These are phyloP conservation scores for Cerceris ruficornis DNA, from an alignment of 2,888 invertebrate species.

Conservation along the genomic window DNA sequence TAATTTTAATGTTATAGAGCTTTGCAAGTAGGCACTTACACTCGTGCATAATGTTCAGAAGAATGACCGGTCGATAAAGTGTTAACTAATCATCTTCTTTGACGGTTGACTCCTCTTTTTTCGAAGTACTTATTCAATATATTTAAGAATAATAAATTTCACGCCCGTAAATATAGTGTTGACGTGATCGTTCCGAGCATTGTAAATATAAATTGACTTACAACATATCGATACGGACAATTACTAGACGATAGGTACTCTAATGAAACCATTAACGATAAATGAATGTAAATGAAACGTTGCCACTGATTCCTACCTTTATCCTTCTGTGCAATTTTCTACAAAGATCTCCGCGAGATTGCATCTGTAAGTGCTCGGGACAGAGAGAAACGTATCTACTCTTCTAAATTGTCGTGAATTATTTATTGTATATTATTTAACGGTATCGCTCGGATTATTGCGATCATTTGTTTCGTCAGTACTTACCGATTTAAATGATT, in stretches of 20 bases:
- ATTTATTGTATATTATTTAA: constrained; percentile 26
- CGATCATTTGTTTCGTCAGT: too few relatives aligned
- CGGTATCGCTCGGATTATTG: not conserved
- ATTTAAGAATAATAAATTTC: not conserved
- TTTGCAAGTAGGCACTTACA: too few relatives aligned
- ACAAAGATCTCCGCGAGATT: not conserved
- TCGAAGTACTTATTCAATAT: too few relatives aligned
- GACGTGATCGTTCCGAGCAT: not conserved
- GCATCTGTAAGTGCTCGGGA: constrained; percentile 46
- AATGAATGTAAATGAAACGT: not conserved
- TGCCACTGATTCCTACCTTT: not conserved
- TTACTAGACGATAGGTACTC: constrained; percentile 41
- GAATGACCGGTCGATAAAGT: too few relatives aligned
- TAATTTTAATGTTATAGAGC: too few relatives aligned
- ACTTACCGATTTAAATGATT: too few relatives aligned
- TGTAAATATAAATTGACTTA: constrained; percentile 35
- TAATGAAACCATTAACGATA: constrained; percentile 15
- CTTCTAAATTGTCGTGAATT: constrained; percentile 13
- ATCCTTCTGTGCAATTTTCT: not conserved
- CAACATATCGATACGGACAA: constrained; percentile 47
- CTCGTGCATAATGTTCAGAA: too few relatives aligned
- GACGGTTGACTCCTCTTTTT: too few relatives aligned
- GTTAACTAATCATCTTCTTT: too few relatives aligned
- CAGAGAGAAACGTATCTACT: not conserved
- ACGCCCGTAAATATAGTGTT: too few relatives aligned